phyloP scores from a whole-genome alignment of 2,888 invertebrate species.

The Athetis lepigone region DNA sequence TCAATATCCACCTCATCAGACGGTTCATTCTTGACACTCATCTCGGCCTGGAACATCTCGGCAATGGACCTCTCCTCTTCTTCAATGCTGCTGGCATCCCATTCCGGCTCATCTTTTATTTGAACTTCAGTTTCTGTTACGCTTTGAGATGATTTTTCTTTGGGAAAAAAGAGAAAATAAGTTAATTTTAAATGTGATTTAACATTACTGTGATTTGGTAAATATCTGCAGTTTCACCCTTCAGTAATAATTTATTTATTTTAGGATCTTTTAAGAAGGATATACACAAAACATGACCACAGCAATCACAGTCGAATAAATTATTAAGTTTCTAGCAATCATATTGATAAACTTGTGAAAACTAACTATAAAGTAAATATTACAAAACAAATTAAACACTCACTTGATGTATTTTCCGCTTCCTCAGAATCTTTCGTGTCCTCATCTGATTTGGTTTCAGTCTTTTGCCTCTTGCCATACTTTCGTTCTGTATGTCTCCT shows the following conservation, averaged over 20 bases:
- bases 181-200: too few relatives aligned
- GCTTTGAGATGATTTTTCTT: constrained; percentile 77
- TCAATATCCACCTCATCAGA: constrained; percentile 90
- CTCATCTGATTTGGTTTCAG: constrained; percentile 77
- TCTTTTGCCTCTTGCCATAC: constrained; percentile 86
- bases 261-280: too few relatives aligned
- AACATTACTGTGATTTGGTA: too few relatives aligned
- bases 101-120: constrained; percentile 91
- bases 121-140: constrained; percentile 74
- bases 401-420: constrained; percentile 76
- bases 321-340: too few relatives aligned
- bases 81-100: constrained; percentile 91
- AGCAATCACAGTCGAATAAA: too few relatives aligned
- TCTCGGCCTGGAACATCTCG: constrained; percentile 92
- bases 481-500: constrained; percentile 82
- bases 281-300: too few relatives aligned
- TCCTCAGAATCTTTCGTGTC: constrained; percentile 75
- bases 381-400: constrained; percentile 56
- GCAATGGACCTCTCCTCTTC: constrained; percentile 92
- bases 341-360: too few relatives aligned
- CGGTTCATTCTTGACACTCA: constrained; percentile 93
- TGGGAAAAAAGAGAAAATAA: not conserved
- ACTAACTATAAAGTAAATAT: too few relatives aligned
- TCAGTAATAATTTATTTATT: too few relatives aligned
- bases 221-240: not conserved